Evolutionary conservation across 2,797 vertebrate genomes (phyloP), one percentile per base, ranked within the genome.

Genomic region (Hoplostethus mediterraneus): DNA sequence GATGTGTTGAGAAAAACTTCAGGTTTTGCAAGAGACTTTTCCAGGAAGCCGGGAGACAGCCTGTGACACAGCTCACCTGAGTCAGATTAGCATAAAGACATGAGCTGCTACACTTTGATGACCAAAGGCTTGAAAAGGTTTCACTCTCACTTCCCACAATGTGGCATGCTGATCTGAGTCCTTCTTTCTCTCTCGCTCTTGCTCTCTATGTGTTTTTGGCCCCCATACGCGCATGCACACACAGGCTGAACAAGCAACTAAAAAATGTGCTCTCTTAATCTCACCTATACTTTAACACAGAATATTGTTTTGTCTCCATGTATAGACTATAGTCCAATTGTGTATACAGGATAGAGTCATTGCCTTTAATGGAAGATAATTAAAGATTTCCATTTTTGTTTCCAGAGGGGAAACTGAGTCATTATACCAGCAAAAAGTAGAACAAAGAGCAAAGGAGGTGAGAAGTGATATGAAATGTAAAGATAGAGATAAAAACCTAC

Each of bases 41-140:
- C 90, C 89, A 79, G 90, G 91, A 93, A 92, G 60, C 44, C 80
- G 36, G 68, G 71, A 83, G 51, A 80, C 57, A 33, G 49, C 60
- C 55, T 74, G 54, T 81, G 67, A 90, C 77, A 55, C 21, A 57
- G 62, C 75, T 90, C 82, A 93, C 92, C 91, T 91, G 88, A 87
- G 77, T 89, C 86, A 86, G 73, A 90, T 85, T 78, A 71, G 60
- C 80, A 85, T 81, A 70, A 76, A 85, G 66, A 68, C 74, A 70
- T 54, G 75, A 81, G 30, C 13, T 55, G 68, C 56, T 38, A 38
- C 6, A 59, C 82, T 87, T 85, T 87, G 77, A 85, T 75, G 68
- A 74, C 77, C 79, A 76, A 63, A 78, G 47, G 64, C 71, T 70
- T 61, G 63, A 33, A 51, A 80, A 60, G 9, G 80, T 90, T 90